Percentiles rank a stretch among this genome's conserved stretches.
These are phyloP conservation scores for Drosophila bunnanda DNA, from an alignment of 2,888 invertebrate genomes.

Conservation along the genomic window DNA sequence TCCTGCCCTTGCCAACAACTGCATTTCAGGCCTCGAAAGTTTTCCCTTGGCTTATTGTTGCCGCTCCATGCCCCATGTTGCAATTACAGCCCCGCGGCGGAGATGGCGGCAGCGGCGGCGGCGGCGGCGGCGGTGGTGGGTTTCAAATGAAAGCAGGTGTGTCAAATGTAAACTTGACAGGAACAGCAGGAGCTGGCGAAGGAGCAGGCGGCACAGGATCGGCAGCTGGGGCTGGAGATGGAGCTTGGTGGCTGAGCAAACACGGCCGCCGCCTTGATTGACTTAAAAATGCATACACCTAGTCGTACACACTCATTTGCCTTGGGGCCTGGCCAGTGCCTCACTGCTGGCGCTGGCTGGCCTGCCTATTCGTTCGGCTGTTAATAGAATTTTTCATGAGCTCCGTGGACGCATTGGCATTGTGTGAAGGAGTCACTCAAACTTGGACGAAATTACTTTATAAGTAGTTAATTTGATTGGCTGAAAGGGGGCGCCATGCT, in stretches of 20 bases:
- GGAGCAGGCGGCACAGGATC: constrained; percentile 12
- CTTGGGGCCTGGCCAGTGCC: constrained; percentile 20
- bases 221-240: constrained; percentile 9
- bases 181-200: constrained; percentile 30
- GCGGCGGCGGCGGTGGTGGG: no score
- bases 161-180: constrained; percentile 74
- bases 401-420: constrained; percentile 61
- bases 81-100: constrained; percentile 72
- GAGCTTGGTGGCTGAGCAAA: constrained; percentile 60
- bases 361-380: constrained; percentile 40
- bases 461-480: constrained; percentile 79
- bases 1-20: constrained; percentile 29
- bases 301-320: constrained; percentile 24
- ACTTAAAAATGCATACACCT: constrained; percentile 71
- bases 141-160: constrained; percentile 79
- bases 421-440: constrained; percentile 56
- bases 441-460: constrained; percentile 74
- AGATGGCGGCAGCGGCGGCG: constrained; percentile 63
- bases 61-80: constrained; percentile 69
- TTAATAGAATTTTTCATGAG: constrained; percentile 78
- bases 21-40: constrained; percentile 48
- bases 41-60: constrained; percentile 56
- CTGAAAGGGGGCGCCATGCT: constrained; percentile 17
- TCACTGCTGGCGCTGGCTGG: constrained; percentile 2
- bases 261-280: constrained; percentile 66